Conservation (phyloP, 2,797 vertebrate species). For the Lates japonicus region DNA sequence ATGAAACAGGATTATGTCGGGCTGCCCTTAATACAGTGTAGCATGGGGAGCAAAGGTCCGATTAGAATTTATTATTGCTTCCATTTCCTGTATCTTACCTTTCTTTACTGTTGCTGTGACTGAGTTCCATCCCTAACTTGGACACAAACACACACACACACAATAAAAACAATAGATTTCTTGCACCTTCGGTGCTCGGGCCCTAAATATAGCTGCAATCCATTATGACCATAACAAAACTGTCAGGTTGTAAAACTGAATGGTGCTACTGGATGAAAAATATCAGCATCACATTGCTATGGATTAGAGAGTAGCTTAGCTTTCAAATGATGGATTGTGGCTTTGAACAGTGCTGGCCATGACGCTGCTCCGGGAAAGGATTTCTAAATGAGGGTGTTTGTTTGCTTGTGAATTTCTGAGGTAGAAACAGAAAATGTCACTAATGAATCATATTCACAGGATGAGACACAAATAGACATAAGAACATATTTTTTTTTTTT, state of each 20-base stretch:
- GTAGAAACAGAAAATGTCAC: neutral
- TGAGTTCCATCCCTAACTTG: conserved; percentile 5
- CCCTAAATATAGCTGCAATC: neutral
- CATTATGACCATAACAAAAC: conserved; percentile 6
- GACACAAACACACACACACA: neutral
- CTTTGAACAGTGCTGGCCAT: conserved; percentile 18
- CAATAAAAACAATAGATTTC: neutral
- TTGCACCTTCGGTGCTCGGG: too few relatives aligned
- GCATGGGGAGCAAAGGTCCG: neutral
- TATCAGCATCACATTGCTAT: conserved; percentile 16
- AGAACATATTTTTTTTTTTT: neutral
- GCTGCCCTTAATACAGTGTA: neutral
- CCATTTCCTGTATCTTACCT: conserved; percentile 48
- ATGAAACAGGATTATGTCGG: conserved; percentile 24
- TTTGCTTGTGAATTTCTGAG: conserved; percentile 18
- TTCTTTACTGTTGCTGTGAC: neutral
- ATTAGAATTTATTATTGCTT: conserved; percentile 39
- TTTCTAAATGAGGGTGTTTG: conserved; percentile 50
- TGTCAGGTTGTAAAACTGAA: conserved; percentile 35
- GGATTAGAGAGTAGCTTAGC: conserved; percentile 15
- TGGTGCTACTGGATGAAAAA: conserved; percentile 28
- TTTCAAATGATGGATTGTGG: conserved; percentile 38
- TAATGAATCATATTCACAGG: neutral
- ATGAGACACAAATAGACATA: neutral
- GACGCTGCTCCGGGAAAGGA: conserved; percentile 5